phyloP scores from a whole-genome alignment of 2,888 invertebrate genomes.

The Xylophagus ater region DNA sequence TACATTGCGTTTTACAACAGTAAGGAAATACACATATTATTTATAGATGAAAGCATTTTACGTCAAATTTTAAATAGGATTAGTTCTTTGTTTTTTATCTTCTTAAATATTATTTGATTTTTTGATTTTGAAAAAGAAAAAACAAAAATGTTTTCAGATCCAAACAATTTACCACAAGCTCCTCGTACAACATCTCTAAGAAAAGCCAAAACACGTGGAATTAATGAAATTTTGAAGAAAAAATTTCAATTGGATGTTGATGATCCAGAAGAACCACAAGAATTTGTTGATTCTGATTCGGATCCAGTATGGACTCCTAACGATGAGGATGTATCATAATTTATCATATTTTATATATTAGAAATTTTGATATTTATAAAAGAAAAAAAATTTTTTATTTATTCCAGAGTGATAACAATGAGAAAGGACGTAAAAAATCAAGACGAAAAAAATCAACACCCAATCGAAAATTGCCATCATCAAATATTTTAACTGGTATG shows the following conservation, averaged over 20 bases:
- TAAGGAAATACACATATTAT: too few species aligned
- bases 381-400: slow-evolving; percentile 7
- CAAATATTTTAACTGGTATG: background rate
- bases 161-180: slow-evolving; percentile 42
- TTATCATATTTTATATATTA: slow-evolving; percentile 3
- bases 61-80: background rate
- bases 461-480: slow-evolving; percentile 5
- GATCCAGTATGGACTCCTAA: slow-evolving; percentile 69
- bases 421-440: slow-evolving; percentile 12
- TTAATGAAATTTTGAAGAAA: slow-evolving; percentile 42
- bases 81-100: background rate
- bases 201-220: slow-evolving; percentile 55
- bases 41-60: background rate
- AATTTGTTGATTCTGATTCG: slow-evolving; percentile 53
- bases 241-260: slow-evolving; percentile 36
- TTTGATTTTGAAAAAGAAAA: background rate
- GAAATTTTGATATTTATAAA: background rate
- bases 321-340: slow-evolving; percentile 38
- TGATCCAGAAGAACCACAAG: slow-evolving; percentile 46
- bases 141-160: slow-evolving; percentile 26
- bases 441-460: slow-evolving; percentile 13
- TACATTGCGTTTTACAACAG: too few species aligned
- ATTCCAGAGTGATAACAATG: slow-evolving; percentile 15
- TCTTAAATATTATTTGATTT: background rate
- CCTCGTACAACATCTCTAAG: slow-evolving; percentile 51